These are phyloP conservation scores for Camponotus vicinus DNA, from an alignment of 1,140 invertebrate species.

Conservation along the genomic window DNA sequence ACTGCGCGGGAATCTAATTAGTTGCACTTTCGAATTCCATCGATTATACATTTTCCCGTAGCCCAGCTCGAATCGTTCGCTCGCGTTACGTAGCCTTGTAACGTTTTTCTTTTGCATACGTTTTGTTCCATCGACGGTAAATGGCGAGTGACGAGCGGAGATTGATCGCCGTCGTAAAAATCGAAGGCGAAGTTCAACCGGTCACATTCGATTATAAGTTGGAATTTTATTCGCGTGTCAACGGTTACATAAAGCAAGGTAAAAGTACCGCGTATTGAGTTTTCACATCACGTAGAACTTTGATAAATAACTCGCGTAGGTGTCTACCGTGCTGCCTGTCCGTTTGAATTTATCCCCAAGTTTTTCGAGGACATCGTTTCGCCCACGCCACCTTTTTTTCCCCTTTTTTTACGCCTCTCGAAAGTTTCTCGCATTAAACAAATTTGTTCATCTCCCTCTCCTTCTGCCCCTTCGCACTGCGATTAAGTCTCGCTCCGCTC, in stretches of 20 bases:
- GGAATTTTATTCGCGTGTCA: constrained; percentile 6
- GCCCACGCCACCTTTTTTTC: not conserved
- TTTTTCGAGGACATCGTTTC: not conserved
- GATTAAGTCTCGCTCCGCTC: constrained; percentile 27
- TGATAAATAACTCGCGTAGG: constrained; percentile 1
- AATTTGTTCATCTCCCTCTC: not conserved
- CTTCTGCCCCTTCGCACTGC: not conserved
- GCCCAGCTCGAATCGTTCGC: not conserved
- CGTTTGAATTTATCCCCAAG: constrained; percentile 29
- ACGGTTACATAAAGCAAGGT: constrained; percentile 13
- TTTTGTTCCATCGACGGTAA: not conserved
- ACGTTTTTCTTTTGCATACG: not conserved
- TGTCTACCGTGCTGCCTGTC: not conserved
- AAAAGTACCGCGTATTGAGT: not conserved
- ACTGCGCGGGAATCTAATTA: constrained; percentile 64
- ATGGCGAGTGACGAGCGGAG: constrained; percentile 4
- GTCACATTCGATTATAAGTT: not conserved
- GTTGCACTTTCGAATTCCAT: constrained; percentile 69
- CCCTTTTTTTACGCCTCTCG: not conserved
- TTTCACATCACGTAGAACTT: not conserved
- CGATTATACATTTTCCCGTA: constrained; percentile 52
- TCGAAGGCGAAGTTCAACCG: constrained; percentile 33
- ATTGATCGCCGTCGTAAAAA: constrained; percentile 32
- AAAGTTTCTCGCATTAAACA: constrained; percentile 25
- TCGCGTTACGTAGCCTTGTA: constrained; percentile 50